Evolutionary conservation across 2,888 invertebrate genomes (phyloP).

Genomic region (Aspidiotus destructor): DNA sequence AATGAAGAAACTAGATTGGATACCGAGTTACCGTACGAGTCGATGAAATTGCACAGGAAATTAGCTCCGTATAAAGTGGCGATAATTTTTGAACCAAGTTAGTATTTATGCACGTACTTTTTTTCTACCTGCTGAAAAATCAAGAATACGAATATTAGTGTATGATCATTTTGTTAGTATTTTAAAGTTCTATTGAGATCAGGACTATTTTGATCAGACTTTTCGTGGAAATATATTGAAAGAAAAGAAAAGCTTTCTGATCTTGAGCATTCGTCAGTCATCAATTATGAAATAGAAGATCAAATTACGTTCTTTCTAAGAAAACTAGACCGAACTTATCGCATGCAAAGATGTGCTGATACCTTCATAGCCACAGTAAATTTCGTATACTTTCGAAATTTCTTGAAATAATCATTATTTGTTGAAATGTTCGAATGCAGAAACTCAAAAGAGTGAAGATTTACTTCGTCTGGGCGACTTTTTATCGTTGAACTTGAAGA

Average conservation of each 20-base stretch:
- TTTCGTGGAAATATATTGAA: too few relatives aligned
- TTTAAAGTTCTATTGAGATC: too few relatives aligned
- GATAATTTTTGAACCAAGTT: slow-evolving; percentile 41
- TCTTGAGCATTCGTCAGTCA: too few relatives aligned
- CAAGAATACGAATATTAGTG: neutral
- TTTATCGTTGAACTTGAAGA: slow-evolving; percentile 48
- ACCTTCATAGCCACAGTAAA: too few relatives aligned
- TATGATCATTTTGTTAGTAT: neutral
- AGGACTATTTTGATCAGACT: too few relatives aligned
- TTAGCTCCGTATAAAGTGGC: slow-evolving; percentile 67
- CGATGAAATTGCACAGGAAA: slow-evolving; percentile 56
- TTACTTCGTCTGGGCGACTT: slow-evolving; percentile 49
- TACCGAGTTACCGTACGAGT: slow-evolving; percentile 40
- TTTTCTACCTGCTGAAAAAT: neutral
- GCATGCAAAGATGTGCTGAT: too few relatives aligned
- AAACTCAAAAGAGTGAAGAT: slow-evolving; percentile 41
- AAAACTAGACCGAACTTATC: neutral
- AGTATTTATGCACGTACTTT: neutral
- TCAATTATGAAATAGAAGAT: too few relatives aligned
- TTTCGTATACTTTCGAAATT: too few relatives aligned
- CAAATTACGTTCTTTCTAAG: too few relatives aligned
- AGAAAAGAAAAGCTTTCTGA: too few relatives aligned
- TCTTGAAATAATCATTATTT: too few relatives aligned
- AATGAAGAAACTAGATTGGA: slow-evolving; percentile 39
- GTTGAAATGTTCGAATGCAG: neutral